A percentile compares a stretch with the other conserved stretches of the same genome.
These are phyloP conservation scores for Acomys russatus DNA, from an alignment of 2,797 vertebrate genomes.

Conservation along the genomic window DNA sequence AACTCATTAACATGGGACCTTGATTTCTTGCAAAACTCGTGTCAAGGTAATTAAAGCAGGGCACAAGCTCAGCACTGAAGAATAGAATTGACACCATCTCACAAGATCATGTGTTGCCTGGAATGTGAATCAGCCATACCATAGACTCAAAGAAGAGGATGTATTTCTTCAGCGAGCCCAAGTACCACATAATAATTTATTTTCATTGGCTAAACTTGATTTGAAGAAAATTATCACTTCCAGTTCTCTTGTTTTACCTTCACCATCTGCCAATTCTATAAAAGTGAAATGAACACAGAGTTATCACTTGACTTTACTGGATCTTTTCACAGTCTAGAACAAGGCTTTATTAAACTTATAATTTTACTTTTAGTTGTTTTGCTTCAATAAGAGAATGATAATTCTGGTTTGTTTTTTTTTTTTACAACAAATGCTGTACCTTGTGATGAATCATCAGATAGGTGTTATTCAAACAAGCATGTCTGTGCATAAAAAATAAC, in stretches of 20 bases:
- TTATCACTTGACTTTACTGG: background rate
- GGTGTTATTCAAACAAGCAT: constrained; percentile 39
- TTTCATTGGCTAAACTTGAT: constrained; percentile 49
- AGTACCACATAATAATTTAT: background rate
- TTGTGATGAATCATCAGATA: background rate
- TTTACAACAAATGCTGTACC: constrained; percentile 38
- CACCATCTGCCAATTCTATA: constrained; percentile 51
- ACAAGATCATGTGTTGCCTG: constrained; percentile 59
- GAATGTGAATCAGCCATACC: constrained; percentile 55
- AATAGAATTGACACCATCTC: constrained; percentile 69
- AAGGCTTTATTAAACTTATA: constrained; percentile 5
- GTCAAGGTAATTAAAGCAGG: constrained; percentile 71
- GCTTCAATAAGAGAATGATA: constrained; percentile 56
- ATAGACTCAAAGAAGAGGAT: constrained; percentile 30
- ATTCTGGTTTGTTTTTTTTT: constrained; percentile 17
- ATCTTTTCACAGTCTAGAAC: constrained; percentile 13
- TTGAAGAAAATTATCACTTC: constrained; percentile 50
- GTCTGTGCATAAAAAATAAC: constrained; percentile 38
- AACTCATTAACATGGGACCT: constrained; percentile 69
- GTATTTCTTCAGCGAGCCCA: constrained; percentile 47
- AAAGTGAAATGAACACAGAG: constrained; percentile 47
- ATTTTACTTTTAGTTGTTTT: constrained; percentile 52
- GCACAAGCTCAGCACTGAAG: constrained; percentile 63
- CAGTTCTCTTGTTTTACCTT: constrained; percentile 37
- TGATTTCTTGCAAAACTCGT: constrained; percentile 67